Conservation (phyloP, 2,113 vertebrate genomes). For the Tor tambroides region DNA sequence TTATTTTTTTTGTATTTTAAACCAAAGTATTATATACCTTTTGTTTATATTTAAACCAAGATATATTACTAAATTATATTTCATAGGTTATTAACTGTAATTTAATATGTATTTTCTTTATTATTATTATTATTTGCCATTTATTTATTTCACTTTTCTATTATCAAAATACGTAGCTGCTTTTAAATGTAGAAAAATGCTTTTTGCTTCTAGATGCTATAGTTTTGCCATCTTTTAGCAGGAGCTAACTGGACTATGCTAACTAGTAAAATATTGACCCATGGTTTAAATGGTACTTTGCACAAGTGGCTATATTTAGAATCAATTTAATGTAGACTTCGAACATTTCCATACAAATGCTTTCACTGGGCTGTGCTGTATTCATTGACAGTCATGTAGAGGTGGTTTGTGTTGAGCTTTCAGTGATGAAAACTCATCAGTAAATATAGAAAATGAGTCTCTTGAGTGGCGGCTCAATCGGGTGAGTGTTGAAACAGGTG, state of each 20-base stretch:
- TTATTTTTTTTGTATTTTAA: too few species aligned
- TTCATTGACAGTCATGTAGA: not conserved
- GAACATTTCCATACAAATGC: not conserved
- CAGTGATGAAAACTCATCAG: slow-evolving; percentile 7
- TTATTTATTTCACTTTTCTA: too few species aligned
- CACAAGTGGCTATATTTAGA: not conserved
- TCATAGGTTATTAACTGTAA: too few species aligned
- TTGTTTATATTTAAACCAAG: too few species aligned
- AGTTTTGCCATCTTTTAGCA: not conserved
- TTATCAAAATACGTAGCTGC: too few species aligned
- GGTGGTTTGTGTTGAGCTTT: slow-evolving; percentile 10
- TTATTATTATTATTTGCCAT: too few species aligned
- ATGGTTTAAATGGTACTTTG: not conserved
- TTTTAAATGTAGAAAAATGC: not conserved
- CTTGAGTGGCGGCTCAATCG: slow-evolving; percentile 12
- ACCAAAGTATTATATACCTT: too few species aligned
- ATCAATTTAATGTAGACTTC: not conserved
- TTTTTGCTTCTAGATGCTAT: not conserved
- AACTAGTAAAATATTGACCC: not conserved
- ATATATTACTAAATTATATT: too few species aligned
- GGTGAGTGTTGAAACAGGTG: not conserved
- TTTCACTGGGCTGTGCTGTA: not conserved
- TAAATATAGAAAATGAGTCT: slow-evolving; percentile 25
- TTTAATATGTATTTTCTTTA: too few species aligned
- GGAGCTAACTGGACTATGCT: not conserved